Percentiles rank a stretch among this genome's conserved stretches.
Evolutionary conservation across 35 echinoderm and acorn worm genomes (phyloP).

Genomic region (Hemicentrotus pulcherrimus): DNA sequence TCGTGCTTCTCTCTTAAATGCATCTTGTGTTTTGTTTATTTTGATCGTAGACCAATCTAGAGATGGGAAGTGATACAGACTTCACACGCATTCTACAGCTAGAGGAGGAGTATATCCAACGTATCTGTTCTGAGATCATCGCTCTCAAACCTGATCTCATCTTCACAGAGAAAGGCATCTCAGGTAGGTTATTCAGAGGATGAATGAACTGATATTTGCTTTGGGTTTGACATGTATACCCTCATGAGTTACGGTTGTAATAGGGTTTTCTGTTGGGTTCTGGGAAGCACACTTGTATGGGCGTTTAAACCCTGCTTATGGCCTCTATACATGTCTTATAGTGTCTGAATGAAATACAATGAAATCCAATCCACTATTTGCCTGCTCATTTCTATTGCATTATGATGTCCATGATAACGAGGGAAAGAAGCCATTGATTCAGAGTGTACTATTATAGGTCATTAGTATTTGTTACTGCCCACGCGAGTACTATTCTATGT

Average conservation of each 20-base stretch:
- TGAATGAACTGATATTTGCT: not conserved
- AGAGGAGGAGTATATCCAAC: slow-evolving; percentile 93
- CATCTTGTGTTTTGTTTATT: too few species aligned
- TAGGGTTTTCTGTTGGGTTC: too few species aligned
- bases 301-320: too few species aligned
- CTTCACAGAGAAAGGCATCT: slow-evolving; percentile 97
- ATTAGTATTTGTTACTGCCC: not conserved
- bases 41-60: slow-evolving; percentile 80
- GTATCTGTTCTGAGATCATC: slow-evolving; percentile 88
- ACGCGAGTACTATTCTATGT: too few species aligned
- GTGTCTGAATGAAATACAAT: not conserved
- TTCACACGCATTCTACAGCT: slow-evolving; percentile 90
- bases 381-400: not conserved
- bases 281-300: too few species aligned
- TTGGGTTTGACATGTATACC: not conserved
- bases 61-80: slow-evolving; percentile 79
- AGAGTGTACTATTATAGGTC: not conserved
- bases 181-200: slow-evolving; percentile 53
- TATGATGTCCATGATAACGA: not conserved
- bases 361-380: not conserved
- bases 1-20: too few species aligned
- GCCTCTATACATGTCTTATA: too few species aligned
- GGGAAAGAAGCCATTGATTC: not conserved
- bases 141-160: slow-evolving; percentile 83
- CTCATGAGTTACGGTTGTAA: not conserved